Evolutionary conservation across 2,888 invertebrate genomes (phyloP).

Genomic region (Cosmopolites sordidus): DNA sequence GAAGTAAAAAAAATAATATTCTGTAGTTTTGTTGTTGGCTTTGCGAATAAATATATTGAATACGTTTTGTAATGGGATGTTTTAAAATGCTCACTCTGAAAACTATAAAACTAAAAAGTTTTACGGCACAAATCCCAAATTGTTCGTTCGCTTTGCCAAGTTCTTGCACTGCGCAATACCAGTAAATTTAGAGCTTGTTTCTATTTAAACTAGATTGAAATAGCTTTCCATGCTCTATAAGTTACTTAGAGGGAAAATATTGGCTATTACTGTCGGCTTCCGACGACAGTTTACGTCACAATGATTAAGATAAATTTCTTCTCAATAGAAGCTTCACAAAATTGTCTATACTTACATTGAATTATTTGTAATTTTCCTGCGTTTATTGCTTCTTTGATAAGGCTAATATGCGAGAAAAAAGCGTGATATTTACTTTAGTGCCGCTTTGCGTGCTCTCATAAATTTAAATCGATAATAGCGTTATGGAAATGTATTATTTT

Average conservation of each 20-base stretch:
- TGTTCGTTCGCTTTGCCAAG: neutral
- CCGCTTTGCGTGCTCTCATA: too few species aligned
- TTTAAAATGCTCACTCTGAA: neutral
- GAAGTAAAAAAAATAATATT: too few species aligned
- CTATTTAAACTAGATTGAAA: constrained; percentile 28
- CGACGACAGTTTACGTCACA: constrained; percentile 22
- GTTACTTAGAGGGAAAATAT: constrained; percentile 28
- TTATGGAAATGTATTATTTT: too few species aligned
- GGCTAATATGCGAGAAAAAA: too few species aligned
- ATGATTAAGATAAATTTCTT: constrained; percentile 27
- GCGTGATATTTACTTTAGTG: too few species aligned
- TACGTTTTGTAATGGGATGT: too few species aligned
- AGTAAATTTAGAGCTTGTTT: constrained; percentile 21
- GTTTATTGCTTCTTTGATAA: too few species aligned
- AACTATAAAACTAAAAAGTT: neutral
- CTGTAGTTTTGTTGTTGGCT: too few species aligned
- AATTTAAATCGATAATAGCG: too few species aligned
- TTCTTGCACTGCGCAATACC: neutral
- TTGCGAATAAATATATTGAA: too few species aligned
- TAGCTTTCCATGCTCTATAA: constrained; percentile 23
- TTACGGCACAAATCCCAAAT: neutral
- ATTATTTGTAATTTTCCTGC: neutral
- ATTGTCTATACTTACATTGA: constrained; percentile 2
- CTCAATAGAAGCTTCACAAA: constrained; percentile 4
- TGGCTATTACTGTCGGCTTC: constrained; percentile 30